phyloP scores from a whole-genome alignment of 2,888 invertebrate species.

The Drosophila suboccidentalis region DNA sequence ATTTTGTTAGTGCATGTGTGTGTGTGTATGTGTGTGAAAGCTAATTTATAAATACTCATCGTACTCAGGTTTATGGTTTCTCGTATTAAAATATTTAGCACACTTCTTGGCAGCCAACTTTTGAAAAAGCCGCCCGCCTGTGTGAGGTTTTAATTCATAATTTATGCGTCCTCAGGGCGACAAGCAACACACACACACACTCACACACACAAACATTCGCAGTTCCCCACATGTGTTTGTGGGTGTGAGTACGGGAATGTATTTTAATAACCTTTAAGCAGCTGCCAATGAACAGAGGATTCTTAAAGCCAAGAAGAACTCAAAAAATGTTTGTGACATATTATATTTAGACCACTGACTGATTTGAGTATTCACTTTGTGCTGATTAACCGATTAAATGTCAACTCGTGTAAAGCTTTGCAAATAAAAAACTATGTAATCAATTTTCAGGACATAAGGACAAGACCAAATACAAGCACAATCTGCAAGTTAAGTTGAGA shows the following conservation, averaged over 20 bases:
- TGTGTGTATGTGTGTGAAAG: constrained; percentile 45
- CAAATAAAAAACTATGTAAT: too few species aligned
- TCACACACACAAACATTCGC: not conserved
- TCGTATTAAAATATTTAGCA: constrained; percentile 77
- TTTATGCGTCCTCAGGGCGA: constrained; percentile 67
- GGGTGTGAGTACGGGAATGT: not conserved
- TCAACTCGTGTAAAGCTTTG: too few species aligned
- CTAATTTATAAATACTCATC: constrained; percentile 73
- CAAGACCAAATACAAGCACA: too few species aligned
- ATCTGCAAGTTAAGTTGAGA: too few species aligned
- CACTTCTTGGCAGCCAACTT: constrained; percentile 61
- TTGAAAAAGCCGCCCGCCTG: constrained; percentile 25
- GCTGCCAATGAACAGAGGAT: not conserved
- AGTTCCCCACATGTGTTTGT: constrained; percentile 6
- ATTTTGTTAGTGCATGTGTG: constrained; percentile 25
- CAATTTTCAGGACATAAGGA: too few species aligned
- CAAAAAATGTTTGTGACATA: not conserved
- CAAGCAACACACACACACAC: constrained; percentile 34
- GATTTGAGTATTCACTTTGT: too few species aligned
- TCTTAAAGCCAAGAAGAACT: not conserved
- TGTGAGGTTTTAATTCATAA: constrained; percentile 68
- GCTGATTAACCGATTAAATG: too few species aligned
- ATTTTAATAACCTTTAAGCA: constrained; percentile 35
- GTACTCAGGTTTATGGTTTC: constrained; percentile 71
- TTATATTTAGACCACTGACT: too few species aligned